Base-by-base conservation (phyloP, 2,797 vertebrate genomes). In the Lemur catta region DNA sequence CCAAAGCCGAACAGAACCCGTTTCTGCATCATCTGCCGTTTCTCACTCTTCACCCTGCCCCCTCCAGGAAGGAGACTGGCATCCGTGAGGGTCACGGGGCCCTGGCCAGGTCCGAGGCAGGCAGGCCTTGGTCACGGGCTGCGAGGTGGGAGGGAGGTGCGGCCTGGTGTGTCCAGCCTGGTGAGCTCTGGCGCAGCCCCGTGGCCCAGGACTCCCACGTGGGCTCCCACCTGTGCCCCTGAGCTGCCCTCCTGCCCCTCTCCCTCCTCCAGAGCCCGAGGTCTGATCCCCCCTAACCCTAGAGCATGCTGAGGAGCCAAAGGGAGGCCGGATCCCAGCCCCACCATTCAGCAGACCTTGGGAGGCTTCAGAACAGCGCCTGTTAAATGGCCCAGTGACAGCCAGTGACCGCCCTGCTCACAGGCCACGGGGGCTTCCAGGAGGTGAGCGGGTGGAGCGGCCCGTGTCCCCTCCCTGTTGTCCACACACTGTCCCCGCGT, bases 31-130 rank as follows among this genome's bases (percentile, higher is more conserved):
- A 11, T 38, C 80, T 78, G 80, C 76, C 0, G 0, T 30, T 41
- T 55, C 80, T 26, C 46, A 15, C 48, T 15, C 7, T 33, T 18
- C 76, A 15, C 11, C 52, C 9, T 0, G 10, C n/a, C 26, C 26
- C 76, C 48, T 65, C 79, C 59, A 24, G n/a, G 84, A 61, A 67
- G 71, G 4, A 20, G 50, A 59, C 4, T 0, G 0, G 87, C 20
- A 4, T 5, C 33, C 4, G 1, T 0, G 0, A 0, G 35, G 72
- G 61, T 67, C 69, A 1, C 0, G 0, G 7, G 80, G 65, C 9
- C 22, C 75, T 1, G 24, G 63, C 84, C 48, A 6, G 35, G 35
- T 2, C 46, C 1, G 2, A 38, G 65, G 35, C 67, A 33, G 38
- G 57, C 10, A 11, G 17, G 69, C 69, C n/a, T 0, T 35, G 33